A percentile compares a stretch with the other conserved stretches of the same genome.
Conservation (phyloP, 1,140 invertebrate species). For the Drosophila paulistorum region DNA sequence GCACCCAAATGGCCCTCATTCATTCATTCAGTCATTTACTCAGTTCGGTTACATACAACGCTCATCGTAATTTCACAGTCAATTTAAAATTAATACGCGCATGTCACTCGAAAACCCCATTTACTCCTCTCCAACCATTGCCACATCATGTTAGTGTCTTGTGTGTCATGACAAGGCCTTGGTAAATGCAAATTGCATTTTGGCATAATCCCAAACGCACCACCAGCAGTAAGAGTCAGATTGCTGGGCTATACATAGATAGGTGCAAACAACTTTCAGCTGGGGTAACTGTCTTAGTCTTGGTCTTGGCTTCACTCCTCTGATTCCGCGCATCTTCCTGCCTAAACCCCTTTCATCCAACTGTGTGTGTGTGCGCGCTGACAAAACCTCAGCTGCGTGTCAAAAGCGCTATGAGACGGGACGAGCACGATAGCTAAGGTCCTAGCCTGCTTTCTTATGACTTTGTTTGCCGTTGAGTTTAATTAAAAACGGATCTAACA, state of each 20-base stretch:
- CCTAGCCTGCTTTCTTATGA: conserved; percentile 44
- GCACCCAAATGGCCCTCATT: no score
- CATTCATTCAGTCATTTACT: neutral
- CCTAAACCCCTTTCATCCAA: neutral
- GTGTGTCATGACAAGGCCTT: conserved; percentile 58
- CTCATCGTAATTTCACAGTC: conserved; percentile 77
- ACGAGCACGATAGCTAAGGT: neutral
- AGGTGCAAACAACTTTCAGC: conserved; percentile 73
- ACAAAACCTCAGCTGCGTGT: conserved; percentile 60
- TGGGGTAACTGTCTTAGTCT: conserved; percentile 43
- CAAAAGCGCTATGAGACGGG: conserved; percentile 44
- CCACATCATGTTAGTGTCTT: conserved; percentile 20
- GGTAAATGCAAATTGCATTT: conserved; percentile 81
- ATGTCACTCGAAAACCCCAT: conserved; percentile 38
- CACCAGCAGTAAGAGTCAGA: conserved; percentile 15
- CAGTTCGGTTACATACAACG: conserved; percentile 39
- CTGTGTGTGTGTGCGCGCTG: conserved; percentile 19
- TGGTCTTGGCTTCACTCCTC: neutral
- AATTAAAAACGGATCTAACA: conserved; percentile 82
- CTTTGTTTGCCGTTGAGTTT: conserved; percentile 80
- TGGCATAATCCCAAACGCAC: conserved; percentile 78
- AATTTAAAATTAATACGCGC: conserved; percentile 80
- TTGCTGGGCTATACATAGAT: conserved; percentile 49
- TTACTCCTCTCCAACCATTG: neutral
- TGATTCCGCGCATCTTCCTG: no score